Base-by-base conservation (phyloP, 2,888 invertebrate genomes). In the Acanthosoma haemorrhoidale region DNA sequence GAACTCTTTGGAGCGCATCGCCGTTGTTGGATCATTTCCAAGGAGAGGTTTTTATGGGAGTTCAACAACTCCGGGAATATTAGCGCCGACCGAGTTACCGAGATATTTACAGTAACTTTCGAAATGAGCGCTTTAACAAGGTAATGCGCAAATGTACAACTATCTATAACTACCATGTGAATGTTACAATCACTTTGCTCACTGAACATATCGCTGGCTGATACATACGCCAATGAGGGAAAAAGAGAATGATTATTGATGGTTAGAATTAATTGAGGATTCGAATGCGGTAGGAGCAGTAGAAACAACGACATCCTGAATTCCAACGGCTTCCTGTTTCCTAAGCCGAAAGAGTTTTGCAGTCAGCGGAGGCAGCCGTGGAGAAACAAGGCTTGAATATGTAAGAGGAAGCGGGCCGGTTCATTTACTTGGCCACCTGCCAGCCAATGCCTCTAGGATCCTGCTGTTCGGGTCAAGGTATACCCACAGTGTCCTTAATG, bases 311-410 rank as follows among this genome's bases (percentile, higher is more conserved):
- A 61, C 61, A 61, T 61, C 61, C 61, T 61, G 61, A 61, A 61
- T 61, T 61, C 61, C 61, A 61, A 61, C 61, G n/a, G 21, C 38
- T 61, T 61, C 61, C 61, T 61, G 61, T 61, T 61, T 61, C 61
- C 61, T 61, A 61, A 61, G 36, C 34, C 36, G 34, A 21, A 21
- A 34, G 61, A 61, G 61, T 21, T 51, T 51, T 36, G 59, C 32
- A 59, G 59, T 59, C 34, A 59, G 13, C 15, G 59, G 31, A 32
- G 32, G 59, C n/a, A 25, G 6, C 8, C 16, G 58, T 25, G 25
- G 29, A 58, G 61, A 21, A 15, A 36, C 61, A 36, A 34, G 36
- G 25, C 5, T 36, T 61, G 61, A 34, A 61, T 61, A 21, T 36
- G 34, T 36, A 61, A 61, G 61, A 61, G 61, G 38, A 36, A 21